Evolutionary conservation across 2,888 invertebrate genomes (phyloP).

Genomic region (Pachycephus smyrnensis): DNA sequence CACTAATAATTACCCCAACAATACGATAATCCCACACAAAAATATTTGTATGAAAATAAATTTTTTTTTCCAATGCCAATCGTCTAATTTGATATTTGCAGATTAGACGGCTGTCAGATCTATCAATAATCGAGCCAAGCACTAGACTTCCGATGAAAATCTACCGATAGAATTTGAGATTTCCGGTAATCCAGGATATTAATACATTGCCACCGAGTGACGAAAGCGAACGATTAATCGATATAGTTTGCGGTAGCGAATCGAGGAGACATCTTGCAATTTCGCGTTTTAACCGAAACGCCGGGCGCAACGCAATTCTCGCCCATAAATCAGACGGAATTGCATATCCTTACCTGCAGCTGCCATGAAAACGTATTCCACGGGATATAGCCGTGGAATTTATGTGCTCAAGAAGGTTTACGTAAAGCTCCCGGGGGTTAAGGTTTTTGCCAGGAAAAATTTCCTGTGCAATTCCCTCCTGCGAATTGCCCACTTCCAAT

Average conservation of each 20-base stretch:
- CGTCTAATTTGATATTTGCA: no score
- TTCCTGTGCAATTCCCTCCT: not conserved
- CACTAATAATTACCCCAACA: no score
- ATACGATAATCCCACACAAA: no score
- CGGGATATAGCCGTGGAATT: not conserved
- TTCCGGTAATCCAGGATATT: not conserved
- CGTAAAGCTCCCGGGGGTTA: not conserved
- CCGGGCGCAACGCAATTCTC: constrained; percentile 6
- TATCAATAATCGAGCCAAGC: no score
- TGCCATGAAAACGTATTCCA: constrained; percentile 6
- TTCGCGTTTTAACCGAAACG: constrained; percentile 18
- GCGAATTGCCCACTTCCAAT: not conserved
- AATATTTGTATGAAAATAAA: no score
- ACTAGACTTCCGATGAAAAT: no score
- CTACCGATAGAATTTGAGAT: not conserved
- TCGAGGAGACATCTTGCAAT: constrained; percentile 13
- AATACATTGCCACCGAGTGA: no score
- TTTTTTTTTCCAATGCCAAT: no score
- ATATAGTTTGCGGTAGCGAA: not conserved
- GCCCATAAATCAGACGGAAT: constrained; percentile 26
- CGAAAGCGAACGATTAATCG: not conserved
- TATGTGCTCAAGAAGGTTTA: not conserved
- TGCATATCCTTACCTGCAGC: constrained; percentile 16
- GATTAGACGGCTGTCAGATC: no score
- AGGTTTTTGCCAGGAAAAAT: not conserved